These are phyloP conservation scores for Acestrorhynchus altus DNA, from an alignment of 2,797 vertebrate species.

Conservation along the genomic window DNA sequence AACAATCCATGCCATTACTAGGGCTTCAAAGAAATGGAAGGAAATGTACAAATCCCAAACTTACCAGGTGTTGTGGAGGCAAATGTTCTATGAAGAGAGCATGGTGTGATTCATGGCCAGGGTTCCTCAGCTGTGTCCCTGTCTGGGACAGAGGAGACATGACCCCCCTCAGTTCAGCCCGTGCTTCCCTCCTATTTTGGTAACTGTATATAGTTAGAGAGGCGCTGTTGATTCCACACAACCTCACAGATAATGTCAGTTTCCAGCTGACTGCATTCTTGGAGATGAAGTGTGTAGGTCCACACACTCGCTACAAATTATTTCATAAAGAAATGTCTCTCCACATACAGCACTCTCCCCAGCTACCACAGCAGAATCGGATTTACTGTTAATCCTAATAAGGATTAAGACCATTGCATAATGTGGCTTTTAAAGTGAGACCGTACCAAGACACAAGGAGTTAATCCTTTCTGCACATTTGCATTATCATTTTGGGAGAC, in stretches of 20 bases:
- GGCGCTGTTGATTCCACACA: conserved; percentile 54
- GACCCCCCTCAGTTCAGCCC: conserved; percentile 70
- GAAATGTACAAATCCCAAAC: not conserved
- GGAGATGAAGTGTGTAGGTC: not conserved
- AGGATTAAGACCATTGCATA: conserved; percentile 68
- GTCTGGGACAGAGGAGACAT: conserved; percentile 50
- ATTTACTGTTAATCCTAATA: conserved; percentile 68
- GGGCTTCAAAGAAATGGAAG: not conserved
- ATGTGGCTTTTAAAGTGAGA: conserved; percentile 31
- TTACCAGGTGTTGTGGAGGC: conserved; percentile 36
- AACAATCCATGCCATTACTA: not conserved
- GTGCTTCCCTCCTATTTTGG: conserved; percentile 82
- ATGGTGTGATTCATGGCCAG: conserved; percentile 23
- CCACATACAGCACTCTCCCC: conserved; percentile 1
- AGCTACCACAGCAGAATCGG: conserved; percentile 71
- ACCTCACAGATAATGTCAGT: conserved; percentile 39
- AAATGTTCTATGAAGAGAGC: conserved; percentile 14
- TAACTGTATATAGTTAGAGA: conserved; percentile 69
- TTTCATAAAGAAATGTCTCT: not conserved
- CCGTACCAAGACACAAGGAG: conserved; percentile 12
- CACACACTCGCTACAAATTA: not conserved
- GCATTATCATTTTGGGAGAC: not conserved
- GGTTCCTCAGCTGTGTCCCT: conserved; percentile 12
- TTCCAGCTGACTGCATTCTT: not conserved
- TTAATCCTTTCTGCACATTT: conserved; percentile 17